A percentile compares a stretch with the other conserved stretches of the same genome.
phyloP scores from a whole-genome alignment of 1,140 invertebrate genomes.

The Drosophila navojoa region DNA sequence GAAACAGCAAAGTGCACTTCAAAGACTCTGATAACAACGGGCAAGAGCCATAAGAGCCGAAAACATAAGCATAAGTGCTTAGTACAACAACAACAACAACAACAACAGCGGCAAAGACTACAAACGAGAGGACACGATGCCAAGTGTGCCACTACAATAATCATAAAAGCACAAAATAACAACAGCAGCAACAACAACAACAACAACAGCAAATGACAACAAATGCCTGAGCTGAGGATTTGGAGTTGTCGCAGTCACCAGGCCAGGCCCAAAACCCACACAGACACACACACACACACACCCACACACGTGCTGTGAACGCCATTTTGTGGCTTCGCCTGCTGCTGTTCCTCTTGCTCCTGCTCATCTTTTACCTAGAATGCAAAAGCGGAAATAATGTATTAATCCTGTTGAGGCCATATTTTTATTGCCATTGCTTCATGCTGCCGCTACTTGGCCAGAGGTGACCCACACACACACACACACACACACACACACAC shows the following conservation, averaged over 20 bases:
- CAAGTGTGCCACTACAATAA: conserved; percentile 73
- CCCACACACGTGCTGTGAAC: conserved; percentile 18
- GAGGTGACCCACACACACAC: too few relatives aligned
- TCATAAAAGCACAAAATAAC: conserved; percentile 79
- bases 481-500: too few relatives aligned
- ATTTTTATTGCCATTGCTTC: conserved; percentile 78
- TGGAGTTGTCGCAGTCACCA: conserved; percentile 50
- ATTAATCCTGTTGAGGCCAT: conserved; percentile 83
- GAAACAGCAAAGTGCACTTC: conserved; percentile 80
- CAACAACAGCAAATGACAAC: conserved; percentile 38
- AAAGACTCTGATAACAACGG: conserved; percentile 57
- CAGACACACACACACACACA: conserved; percentile 5
- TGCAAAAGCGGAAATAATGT: conserved; percentile 75
- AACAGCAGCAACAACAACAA: conserved; percentile 53
- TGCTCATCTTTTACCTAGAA: conserved; percentile 16
- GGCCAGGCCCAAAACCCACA: conserved; percentile 17
- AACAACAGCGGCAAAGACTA: background rate
- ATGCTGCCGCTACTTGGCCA: conserved; percentile 35
- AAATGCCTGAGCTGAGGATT: conserved; percentile 51
- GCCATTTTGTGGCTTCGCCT: conserved; percentile 38
- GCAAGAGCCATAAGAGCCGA: conserved; percentile 63
- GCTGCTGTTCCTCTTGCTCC: background rate
- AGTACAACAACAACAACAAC: conserved; percentile 8
- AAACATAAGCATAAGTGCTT: conserved; percentile 77
- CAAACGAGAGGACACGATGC: conserved; percentile 41